phyloP scores from a whole-genome alignment of 2,888 invertebrate genomes.

The Eutolmus rufibarbis region DNA sequence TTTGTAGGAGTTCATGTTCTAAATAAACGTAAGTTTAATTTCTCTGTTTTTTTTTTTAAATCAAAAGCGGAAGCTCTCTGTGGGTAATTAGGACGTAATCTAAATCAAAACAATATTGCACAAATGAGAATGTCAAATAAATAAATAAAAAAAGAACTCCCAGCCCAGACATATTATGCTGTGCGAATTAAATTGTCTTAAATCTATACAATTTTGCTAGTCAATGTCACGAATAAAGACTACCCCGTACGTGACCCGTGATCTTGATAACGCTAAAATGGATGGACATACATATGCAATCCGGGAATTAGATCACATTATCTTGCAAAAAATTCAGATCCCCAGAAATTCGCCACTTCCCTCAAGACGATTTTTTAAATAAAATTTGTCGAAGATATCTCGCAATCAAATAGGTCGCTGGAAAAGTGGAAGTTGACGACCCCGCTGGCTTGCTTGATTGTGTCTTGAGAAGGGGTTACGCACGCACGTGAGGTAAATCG shows the following conservation, averaged over 20 bases:
- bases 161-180: neutral
- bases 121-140: neutral
- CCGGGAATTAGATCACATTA: constrained; percentile 4
- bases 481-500: neutral
- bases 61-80: no score
- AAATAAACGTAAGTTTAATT: no score
- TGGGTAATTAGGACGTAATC: neutral
- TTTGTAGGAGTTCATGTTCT: no score
- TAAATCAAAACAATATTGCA: neutral
- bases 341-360: neutral
- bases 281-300: neutral
- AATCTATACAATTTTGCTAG: neutral
- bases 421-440: neutral
- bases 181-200: neutral
- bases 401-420: neutral
- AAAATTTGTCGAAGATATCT: neutral
- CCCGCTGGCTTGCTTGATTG: neutral
- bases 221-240: neutral
- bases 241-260: neutral
- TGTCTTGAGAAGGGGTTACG: neutral
- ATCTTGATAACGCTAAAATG: constrained; percentile 14
- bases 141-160: neutral
- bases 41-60: no score
- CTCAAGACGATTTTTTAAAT: neutral
- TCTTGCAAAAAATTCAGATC: neutral